Percentiles rank a stretch among this genome's conserved stretches.
These are phyloP conservation scores for Equus przewalskii DNA, from an alignment of 2,113 vertebrate species.

Conservation along the genomic window DNA sequence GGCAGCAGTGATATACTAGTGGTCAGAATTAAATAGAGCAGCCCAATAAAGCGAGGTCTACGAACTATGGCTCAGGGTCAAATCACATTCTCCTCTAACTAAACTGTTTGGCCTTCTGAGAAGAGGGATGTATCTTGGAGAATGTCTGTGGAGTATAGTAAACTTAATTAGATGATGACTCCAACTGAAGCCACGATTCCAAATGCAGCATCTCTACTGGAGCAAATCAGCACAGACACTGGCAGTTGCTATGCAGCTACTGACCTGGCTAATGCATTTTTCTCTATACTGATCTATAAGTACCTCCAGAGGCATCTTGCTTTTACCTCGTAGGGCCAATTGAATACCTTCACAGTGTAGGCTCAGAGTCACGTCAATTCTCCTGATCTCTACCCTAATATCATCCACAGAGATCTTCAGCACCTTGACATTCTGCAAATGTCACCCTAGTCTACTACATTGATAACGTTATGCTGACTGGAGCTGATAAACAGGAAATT, in stretches of 20 bases:
- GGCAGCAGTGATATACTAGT: neutral
- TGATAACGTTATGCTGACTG: neutral
- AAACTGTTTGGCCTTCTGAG: neutral
- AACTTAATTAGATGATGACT: neutral
- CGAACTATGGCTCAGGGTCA: neutral
- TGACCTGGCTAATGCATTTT: neutral
- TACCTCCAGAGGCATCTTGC: neutral
- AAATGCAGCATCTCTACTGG: neutral
- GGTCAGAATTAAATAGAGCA: slow-evolving; percentile 3
- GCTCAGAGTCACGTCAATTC: neutral
- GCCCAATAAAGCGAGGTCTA: neutral
- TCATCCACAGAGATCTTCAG: neutral
- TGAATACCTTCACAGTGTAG: neutral
- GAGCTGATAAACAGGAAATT: neutral
- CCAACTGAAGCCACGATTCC: neutral
- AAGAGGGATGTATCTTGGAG: neutral
- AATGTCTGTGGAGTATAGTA: neutral
- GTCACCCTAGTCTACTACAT: neutral
- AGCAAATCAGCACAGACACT: neutral
- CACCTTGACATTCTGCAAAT: neutral
- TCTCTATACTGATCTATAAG: neutral
- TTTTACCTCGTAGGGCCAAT: neutral
- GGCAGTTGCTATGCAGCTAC: no score
- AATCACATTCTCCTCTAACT: neutral
- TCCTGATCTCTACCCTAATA: neutral